phyloP scores from a whole-genome alignment of 2,888 invertebrate species.

The Heliconius charithonia region DNA sequence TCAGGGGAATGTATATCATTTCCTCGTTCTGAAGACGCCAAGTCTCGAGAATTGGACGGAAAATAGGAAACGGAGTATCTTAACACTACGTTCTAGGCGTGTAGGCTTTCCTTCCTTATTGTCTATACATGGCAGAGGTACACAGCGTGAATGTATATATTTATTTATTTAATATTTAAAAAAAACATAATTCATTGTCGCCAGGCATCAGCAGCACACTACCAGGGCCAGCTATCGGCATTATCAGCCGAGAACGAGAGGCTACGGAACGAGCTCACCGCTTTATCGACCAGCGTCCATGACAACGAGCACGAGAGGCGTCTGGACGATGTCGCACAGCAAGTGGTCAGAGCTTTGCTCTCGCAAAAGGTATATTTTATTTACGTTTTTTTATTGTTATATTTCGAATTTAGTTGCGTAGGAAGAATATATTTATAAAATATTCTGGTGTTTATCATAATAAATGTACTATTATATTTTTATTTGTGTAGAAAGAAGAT shows the following conservation, averaged over 20 bases:
- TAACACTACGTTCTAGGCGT: no score
- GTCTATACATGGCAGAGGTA: no score
- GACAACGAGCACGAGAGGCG: constrained; percentile 89
- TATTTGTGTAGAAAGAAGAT: no score
- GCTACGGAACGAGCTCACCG: constrained; percentile 84
- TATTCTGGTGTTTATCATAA: no score
- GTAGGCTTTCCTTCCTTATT: no score
- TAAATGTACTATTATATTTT: no score
- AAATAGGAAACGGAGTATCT: no score
- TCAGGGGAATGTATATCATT: no score
- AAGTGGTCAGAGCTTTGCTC: constrained; percentile 91
- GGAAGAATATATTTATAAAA: background rate
- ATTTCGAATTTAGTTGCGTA: background rate
- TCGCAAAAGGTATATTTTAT: constrained; percentile 88
- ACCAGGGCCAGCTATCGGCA: constrained; percentile 86
- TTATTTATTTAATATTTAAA: background rate
- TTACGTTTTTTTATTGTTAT: background rate
- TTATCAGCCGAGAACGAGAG: constrained; percentile 88
- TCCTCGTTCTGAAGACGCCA: no score
- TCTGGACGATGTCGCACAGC: constrained; percentile 92
- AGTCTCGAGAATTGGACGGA: no score
- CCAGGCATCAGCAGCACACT: constrained; percentile 89
- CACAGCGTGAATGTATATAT: background rate
- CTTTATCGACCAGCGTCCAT: constrained; percentile 68
- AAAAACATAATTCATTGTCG: constrained; percentile 49